Conservation (phyloP, 2,797 vertebrate genomes). For the Zalophus californianus region DNA sequence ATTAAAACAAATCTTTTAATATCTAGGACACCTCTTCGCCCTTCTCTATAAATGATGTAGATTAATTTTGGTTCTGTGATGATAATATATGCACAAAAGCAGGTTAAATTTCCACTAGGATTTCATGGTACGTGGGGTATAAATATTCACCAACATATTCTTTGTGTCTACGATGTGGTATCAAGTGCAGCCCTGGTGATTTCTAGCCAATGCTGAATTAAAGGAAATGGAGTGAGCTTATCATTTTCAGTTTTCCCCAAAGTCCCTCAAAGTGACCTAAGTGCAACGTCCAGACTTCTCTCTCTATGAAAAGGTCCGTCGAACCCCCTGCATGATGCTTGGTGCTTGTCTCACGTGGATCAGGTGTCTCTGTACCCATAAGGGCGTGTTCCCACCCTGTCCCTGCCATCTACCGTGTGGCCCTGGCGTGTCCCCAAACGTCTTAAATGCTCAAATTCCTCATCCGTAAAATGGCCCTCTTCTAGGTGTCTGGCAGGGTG, state of each 20-base stretch:
- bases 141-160: background rate
- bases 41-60: background rate
- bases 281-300: background rate
- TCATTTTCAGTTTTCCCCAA: background rate
- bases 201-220: background rate
- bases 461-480: too few species aligned
- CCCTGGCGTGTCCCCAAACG: fast-evolving
- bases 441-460: background rate
- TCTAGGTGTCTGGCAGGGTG: background rate
- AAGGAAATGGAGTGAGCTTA: background rate
- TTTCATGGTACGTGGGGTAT: background rate
- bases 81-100: background rate
- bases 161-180: too few species aligned
- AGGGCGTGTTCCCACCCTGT: fast-evolving
- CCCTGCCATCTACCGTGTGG: fast-evolving
- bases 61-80: background rate
- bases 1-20: background rate
- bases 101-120: background rate
- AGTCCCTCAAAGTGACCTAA: background rate
- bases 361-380: background rate
- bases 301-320: background rate
- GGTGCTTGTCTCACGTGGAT: too few species aligned
- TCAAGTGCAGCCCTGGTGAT: fast-evolving
- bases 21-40: background rate
- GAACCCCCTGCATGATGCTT: background rate